These are phyloP conservation scores for Macrostomum lignano DNA, from an alignment of 1,140 invertebrate species.

Conservation along the genomic window DNA sequence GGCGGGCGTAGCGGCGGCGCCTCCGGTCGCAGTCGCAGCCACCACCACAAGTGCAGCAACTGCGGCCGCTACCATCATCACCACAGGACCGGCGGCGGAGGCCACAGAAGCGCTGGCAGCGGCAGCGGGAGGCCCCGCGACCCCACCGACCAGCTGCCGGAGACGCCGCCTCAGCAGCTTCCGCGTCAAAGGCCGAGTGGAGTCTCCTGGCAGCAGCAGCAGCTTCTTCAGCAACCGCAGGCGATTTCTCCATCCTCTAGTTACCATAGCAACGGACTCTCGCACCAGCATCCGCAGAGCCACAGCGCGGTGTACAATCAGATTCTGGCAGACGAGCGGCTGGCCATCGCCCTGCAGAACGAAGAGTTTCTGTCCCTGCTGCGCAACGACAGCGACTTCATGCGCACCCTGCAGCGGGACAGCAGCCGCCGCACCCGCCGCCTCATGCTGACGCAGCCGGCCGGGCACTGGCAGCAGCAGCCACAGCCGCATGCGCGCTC, in stretches of 20 bases:
- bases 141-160: too few relatives aligned
- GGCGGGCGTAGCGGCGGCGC: conserved; percentile 7
- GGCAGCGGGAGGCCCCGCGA: too few relatives aligned
- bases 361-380: conserved; percentile 66
- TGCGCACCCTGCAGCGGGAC: conserved; percentile 51
- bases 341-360: conserved; percentile 61
- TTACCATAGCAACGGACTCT: conserved; percentile 8
- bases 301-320: neutral
- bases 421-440: too few relatives aligned
- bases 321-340: conserved; percentile 40
- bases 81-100: neutral
- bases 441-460: too few relatives aligned
- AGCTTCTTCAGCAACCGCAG: too few relatives aligned
- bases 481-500: too few relatives aligned
- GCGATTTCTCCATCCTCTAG: conserved; percentile 7
- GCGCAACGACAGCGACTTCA: conserved; percentile 57
- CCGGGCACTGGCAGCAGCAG: too few relatives aligned
- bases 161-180: too few relatives aligned
- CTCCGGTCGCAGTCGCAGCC: neutral
- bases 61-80: conserved; percentile 2
- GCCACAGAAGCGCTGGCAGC: too few relatives aligned
- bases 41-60: conserved; percentile 4
- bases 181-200: too few relatives aligned
- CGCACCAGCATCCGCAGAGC: too few relatives aligned
- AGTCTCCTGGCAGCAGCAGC: too few relatives aligned